These are phyloP conservation scores for honey bee (Apis mellifera) DNA, from an alignment of 1,140 invertebrate genomes.

Conservation along the genomic window DNA sequence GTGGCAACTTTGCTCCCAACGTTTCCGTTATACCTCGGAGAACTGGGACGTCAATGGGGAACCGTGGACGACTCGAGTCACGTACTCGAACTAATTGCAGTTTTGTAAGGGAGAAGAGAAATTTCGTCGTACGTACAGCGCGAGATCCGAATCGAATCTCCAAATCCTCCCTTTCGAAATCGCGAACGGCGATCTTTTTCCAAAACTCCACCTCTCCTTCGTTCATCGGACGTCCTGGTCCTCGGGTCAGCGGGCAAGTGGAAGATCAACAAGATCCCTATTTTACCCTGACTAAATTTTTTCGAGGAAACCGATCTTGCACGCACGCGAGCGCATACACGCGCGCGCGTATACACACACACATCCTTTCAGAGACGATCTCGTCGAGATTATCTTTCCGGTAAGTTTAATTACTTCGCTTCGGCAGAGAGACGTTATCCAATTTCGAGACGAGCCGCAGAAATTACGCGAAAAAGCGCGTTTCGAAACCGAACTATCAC, in stretches of 20 bases:
- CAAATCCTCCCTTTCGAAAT: neutral
- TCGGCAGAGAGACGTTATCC: conserved; percentile 24
- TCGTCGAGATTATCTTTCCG: neutral
- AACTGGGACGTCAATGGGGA: conserved; percentile 40
- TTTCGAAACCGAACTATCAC: too few relatives aligned
- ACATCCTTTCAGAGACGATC: neutral
- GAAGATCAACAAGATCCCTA: conserved; percentile 50
- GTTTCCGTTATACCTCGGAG: conserved; percentile 44
- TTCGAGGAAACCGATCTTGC: conserved; percentile 48
- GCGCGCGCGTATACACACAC: too few relatives aligned
- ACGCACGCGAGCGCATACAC: neutral
- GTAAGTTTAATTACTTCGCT: conserved; percentile 39
- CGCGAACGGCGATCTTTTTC: neutral
- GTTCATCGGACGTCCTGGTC: too few relatives aligned
- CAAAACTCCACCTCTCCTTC: neutral
- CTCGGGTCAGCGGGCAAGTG: neutral
- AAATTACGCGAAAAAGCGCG: conserved; percentile 23
- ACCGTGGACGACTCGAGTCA: conserved; percentile 59
- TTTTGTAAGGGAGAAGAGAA: conserved; percentile 55
- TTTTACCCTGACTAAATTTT: conserved; percentile 63
- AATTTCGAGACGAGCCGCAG: conserved; percentile 30
- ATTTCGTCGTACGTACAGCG: conserved; percentile 7
- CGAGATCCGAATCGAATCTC: conserved; percentile 7
- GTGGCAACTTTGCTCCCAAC: conserved; percentile 61
- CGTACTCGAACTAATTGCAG: conserved; percentile 67